These are phyloP conservation scores for Progne subis DNA, from an alignment of 2,113 vertebrate species.

Conservation along the genomic window DNA sequence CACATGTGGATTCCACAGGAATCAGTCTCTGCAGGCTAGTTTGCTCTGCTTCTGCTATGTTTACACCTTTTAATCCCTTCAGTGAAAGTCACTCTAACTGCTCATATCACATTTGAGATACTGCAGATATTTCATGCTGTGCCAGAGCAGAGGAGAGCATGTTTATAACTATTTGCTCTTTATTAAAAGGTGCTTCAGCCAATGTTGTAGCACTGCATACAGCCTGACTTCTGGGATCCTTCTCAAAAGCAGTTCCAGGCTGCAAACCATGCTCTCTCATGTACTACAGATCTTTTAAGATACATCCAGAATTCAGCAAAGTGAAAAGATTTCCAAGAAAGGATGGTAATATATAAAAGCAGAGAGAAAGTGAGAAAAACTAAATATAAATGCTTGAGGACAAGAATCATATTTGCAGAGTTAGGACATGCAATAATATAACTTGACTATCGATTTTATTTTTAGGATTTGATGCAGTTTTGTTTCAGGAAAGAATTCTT, in stretches of 20 bases:
- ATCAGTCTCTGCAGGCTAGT: background rate
- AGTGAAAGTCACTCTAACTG: background rate
- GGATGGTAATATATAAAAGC: background rate
- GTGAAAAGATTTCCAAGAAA: background rate
- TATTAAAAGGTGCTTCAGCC: slow-evolving; percentile 8
- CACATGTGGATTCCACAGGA: background rate
- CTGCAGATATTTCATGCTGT: background rate
- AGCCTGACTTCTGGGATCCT: background rate
- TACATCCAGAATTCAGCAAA: background rate
- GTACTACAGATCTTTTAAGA: background rate
- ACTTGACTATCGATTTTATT: background rate
- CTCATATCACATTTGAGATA: background rate
- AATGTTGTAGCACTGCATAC: background rate
- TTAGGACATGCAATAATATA: background rate
- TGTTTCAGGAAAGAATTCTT: background rate
- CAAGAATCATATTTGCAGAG: background rate
- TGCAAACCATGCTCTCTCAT: background rate
- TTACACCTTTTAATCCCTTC: background rate
- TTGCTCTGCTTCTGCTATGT: background rate
- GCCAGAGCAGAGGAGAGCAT: background rate
- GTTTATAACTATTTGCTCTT: slow-evolving; percentile 13
- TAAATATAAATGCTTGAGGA: background rate
- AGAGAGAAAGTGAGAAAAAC: background rate
- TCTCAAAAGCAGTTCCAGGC: background rate
- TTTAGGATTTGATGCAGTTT: background rate